Percentiles rank a stretch among this genome's conserved stretches.
These are phyloP conservation scores for Clarias laeviceps DNA, from an alignment of 2,797 vertebrate species.

Conservation along the genomic window DNA sequence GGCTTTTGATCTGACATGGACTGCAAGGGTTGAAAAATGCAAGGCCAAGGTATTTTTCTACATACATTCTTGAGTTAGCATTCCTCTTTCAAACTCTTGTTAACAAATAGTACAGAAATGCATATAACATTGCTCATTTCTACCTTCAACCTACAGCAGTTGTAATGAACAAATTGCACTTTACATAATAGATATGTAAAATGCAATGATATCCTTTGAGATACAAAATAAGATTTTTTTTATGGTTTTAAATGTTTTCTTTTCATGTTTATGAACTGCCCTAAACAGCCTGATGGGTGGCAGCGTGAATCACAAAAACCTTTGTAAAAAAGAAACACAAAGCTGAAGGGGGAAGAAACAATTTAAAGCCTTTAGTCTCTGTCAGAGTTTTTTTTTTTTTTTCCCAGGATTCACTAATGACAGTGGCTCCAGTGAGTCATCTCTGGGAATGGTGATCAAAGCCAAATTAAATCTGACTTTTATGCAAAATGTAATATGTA, in stretches of 20 bases:
- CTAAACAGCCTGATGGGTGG: background rate
- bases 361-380: slow-evolving; percentile 44
- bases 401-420: slow-evolving; percentile 71
- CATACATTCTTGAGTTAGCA: slow-evolving; percentile 37
- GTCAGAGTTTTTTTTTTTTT: slow-evolving; percentile 49
- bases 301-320: slow-evolving; percentile 21
- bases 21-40: slow-evolving; percentile 12
- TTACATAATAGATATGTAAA: slow-evolving; percentile 30
- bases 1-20: slow-evolving; percentile 44
- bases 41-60: slow-evolving; percentile 42
- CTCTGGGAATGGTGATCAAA: slow-evolving; percentile 80
- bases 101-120: slow-evolving; percentile 5
- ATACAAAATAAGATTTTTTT: slow-evolving; percentile 25
- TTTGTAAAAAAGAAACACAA: slow-evolving; percentile 18
- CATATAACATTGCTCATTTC: background rate
- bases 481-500: slow-evolving; percentile 83
- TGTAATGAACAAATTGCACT: slow-evolving; percentile 38
- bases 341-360: slow-evolving; percentile 33
- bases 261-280: slow-evolving; percentile 6
- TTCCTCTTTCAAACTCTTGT: slow-evolving; percentile 15
- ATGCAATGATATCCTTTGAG: slow-evolving; percentile 29
- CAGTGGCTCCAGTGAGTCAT: slow-evolving; percentile 80
- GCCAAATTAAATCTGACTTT: slow-evolving; percentile 81
- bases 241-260: slow-evolving; percentile 30
- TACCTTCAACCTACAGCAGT: background rate